phyloP scores from a whole-genome alignment of 1,140 invertebrate genomes.

The Scaptomyza graminum region DNA sequence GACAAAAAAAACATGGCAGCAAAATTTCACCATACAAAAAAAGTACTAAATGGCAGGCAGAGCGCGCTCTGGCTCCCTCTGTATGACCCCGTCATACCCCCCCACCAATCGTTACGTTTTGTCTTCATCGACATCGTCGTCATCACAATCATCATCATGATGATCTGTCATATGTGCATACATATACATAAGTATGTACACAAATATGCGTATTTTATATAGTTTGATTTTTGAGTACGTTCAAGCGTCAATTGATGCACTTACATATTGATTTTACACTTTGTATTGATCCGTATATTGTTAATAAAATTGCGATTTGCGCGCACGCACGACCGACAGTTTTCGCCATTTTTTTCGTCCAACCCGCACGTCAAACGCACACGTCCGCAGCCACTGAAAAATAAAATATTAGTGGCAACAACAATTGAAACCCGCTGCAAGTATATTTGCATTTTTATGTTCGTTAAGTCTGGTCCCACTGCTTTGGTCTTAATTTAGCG shows the following conservation, averaged over 20 bases:
- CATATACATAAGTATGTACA: constrained; percentile 8
- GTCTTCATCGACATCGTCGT: constrained; percentile 43
- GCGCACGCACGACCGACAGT: constrained; percentile 69
- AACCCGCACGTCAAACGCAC: constrained; percentile 44
- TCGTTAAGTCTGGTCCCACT: constrained; percentile 12
- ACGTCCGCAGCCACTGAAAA: constrained; percentile 52
- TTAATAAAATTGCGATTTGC: constrained; percentile 66
- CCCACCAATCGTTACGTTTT: constrained; percentile 37
- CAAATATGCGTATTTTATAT: constrained; percentile 5
- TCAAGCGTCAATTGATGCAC: constrained; percentile 30
- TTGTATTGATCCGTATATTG: constrained; percentile 49
- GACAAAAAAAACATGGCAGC: constrained; percentile 70
- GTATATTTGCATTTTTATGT: constrained; percentile 19
- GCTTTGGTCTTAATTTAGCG: background rate
- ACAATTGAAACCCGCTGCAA: constrained; percentile 11
- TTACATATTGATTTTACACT: constrained; percentile 57
- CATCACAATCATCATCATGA: constrained; percentile 20
- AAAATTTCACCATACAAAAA: constrained; percentile 74
- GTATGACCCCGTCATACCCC: background rate
- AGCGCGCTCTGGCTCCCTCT: constrained; percentile 32
- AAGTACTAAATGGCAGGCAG: constrained; percentile 52
- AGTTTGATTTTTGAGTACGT: background rate
- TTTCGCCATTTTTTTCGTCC: constrained; percentile 69
- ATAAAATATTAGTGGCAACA: constrained; percentile 49
- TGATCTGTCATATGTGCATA: constrained; percentile 27